These are phyloP conservation scores for Gastracanthus pulcherrimus DNA, from an alignment of 2,888 invertebrate species.

Conservation along the genomic window DNA sequence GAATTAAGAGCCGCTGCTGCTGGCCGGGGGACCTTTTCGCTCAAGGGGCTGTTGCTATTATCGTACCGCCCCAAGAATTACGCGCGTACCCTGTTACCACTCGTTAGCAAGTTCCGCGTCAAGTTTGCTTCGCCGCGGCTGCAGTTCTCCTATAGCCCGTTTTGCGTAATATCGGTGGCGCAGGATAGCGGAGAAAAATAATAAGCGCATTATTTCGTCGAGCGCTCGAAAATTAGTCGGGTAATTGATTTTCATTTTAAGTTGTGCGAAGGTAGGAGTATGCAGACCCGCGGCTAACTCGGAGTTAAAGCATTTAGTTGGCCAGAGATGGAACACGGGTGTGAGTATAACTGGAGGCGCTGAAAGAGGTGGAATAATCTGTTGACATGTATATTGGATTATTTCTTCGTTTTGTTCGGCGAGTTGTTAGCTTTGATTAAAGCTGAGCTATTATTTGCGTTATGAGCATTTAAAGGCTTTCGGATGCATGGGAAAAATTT, in stretches of 20 bases:
- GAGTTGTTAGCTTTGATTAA: not conserved
- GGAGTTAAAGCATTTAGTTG: too few relatives aligned
- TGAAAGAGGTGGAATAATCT: not conserved
- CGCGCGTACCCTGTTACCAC: conserved; percentile 12
- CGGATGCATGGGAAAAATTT: too few relatives aligned
- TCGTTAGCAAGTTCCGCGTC: conserved; percentile 14
- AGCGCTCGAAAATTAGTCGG: not conserved
- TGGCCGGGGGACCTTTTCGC: conserved; percentile 38
- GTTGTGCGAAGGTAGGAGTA: not conserved
- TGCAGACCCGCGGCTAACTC: too few relatives aligned
- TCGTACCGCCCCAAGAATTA: conserved; percentile 1
- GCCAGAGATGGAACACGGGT: too few relatives aligned
- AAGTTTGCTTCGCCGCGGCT: not conserved
- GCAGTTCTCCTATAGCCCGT: not conserved
- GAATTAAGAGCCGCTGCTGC: conserved; percentile 49
- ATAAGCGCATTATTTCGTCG: conserved; percentile 5
- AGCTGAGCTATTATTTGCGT: too few relatives aligned
- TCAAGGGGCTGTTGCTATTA: not conserved
- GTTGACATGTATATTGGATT: not conserved
- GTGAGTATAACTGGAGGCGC: too few relatives aligned
- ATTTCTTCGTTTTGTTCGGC: not conserved
- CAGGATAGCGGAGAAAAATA: not conserved
- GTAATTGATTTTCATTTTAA: conserved; percentile 17
- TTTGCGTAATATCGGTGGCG: not conserved
- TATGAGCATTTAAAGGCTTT: not conserved